Evolutionary conservation across 2,797 vertebrate species (phyloP), one percentile per base, ranked within the genome.

Genomic region (Fistularia commersonii): DNA sequence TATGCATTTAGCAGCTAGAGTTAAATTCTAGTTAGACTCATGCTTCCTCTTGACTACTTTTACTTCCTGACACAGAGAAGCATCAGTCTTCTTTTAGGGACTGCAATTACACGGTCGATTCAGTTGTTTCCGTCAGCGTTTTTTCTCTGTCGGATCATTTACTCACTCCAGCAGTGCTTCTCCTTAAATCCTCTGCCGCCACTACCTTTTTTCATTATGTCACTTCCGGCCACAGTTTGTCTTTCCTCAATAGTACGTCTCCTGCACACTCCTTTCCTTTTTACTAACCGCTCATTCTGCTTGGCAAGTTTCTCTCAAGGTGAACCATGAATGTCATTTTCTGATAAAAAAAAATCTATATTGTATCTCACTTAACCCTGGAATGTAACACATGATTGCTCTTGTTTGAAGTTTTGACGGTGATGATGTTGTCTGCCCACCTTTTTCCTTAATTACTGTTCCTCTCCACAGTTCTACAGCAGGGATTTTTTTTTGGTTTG

Each of bases 281-380:
- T 48, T n/a, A 77, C 76, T 86, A 76, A 82, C 50, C 62, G 44
- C 71, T 77, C 14, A 42, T 56, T 72, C 40, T 37, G 50, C 69
- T 69, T 71, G 50, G 51, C 33, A 8, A 6, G 32, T 67, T 37
- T 11, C 3, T 31, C 44, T 55, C 31, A 46, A 7, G 61, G 45
- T 57, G 57, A 44, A 15, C 42, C 39, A 44, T 61, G 39, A 6
- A 35, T 54, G 6, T 36, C 1, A 13, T 49, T 31, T 14, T 11
- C 35, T 8, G 8, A 44, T 45, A 38, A 32, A 41, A 2, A 4
- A 3, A 33, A 7, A 36, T 36, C 35, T 23, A 1, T 11, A n/a
- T 36, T 5, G 23, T 37, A 38, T 45, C 6, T 36, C 31, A 43
- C 48, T 5, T 41, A 7, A 51, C 54, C 10, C 13, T 50, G 14